phyloP scores from a whole-genome alignment of 2,888 invertebrate genomes.

The Xylota segnis region DNA sequence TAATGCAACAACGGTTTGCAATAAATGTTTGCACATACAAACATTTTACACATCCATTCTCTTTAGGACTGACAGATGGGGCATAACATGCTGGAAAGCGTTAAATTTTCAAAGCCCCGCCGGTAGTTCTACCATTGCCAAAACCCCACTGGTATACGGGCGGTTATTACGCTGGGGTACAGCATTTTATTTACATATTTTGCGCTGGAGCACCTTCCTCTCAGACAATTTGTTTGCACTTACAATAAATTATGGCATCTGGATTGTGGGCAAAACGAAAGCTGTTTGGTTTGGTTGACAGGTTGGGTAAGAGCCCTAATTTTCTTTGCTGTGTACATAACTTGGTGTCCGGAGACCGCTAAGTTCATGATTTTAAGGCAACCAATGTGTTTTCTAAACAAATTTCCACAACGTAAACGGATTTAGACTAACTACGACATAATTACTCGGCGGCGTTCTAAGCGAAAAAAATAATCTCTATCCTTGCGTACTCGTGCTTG shows the following conservation, averaged over 20 bases:
- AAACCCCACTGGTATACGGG: background rate
- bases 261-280: constrained; percentile 59
- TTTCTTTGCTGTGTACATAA: constrained; percentile 46
- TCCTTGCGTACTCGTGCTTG: background rate
- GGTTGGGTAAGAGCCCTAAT: constrained; percentile 52
- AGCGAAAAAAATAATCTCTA: background rate
- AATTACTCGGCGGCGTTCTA: constrained; percentile 1
- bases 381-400: constrained; percentile 5
- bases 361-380: constrained; percentile 37
- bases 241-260: constrained; percentile 67
- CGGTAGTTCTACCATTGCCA: background rate
- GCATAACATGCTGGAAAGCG: constrained; percentile 8
- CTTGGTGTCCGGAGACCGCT: constrained; percentile 53
- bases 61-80: constrained; percentile 21
- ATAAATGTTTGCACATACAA: constrained; percentile 4
- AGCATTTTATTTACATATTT: constrained; percentile 55
- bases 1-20: constrained; percentile 14
- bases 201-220: constrained; percentile 27
- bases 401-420: constrained; percentile 10
- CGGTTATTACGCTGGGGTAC: constrained; percentile 17
- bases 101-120: background rate
- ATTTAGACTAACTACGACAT: constrained; percentile 27
- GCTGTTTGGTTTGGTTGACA: constrained; percentile 52
- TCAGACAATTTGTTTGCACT: constrained; percentile 55
- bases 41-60: constrained; percentile 14